phyloP scores from a whole-genome alignment of 2,888 invertebrate genomes.

The Bruchidius siliquastri region DNA sequence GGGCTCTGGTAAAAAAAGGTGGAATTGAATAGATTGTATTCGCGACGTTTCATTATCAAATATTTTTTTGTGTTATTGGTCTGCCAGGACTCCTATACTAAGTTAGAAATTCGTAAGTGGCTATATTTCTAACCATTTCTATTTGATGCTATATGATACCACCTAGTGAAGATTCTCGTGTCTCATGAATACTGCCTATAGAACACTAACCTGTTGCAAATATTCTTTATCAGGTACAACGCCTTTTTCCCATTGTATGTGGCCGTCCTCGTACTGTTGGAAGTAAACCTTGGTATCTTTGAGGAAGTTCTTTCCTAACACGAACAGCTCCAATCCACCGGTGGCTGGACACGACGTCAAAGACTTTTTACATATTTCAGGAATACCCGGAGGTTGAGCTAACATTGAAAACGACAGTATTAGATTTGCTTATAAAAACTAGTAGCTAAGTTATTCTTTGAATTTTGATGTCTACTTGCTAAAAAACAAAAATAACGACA shows the following conservation, averaged over 20 bases:
- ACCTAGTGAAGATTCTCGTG: too few relatives aligned
- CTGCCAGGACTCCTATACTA: too few relatives aligned
- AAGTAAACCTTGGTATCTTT: conserved; percentile 86
- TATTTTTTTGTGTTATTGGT: too few relatives aligned
- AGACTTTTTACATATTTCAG: conserved; percentile 88
- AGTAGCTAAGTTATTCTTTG: too few relatives aligned
- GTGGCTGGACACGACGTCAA: conserved; percentile 71
- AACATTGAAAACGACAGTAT: conserved; percentile 24
- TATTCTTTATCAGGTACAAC: conserved; percentile 86
- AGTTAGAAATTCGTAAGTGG: too few relatives aligned
- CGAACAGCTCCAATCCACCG: conserved; percentile 80
- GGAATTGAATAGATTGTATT: too few relatives aligned
- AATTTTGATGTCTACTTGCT: too few relatives aligned
- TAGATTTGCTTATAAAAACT: neutral
- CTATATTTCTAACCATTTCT: too few relatives aligned
- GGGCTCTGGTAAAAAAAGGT: too few relatives aligned
- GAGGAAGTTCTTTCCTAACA: conserved; percentile 86
- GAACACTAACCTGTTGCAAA: conserved; percentile 66
- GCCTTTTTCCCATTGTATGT: conserved; percentile 70
- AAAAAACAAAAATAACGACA: too few relatives aligned
- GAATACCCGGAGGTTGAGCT: conserved; percentile 90
- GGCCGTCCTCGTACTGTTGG: conserved; percentile 55
- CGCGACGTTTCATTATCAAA: too few relatives aligned
- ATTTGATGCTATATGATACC: too few relatives aligned
- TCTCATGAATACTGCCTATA: neutral